Evolutionary conservation across 2,797 vertebrate species (phyloP), one percentile per base, ranked within the genome.

Genomic region (Neosilurus mollespiculum): DNA sequence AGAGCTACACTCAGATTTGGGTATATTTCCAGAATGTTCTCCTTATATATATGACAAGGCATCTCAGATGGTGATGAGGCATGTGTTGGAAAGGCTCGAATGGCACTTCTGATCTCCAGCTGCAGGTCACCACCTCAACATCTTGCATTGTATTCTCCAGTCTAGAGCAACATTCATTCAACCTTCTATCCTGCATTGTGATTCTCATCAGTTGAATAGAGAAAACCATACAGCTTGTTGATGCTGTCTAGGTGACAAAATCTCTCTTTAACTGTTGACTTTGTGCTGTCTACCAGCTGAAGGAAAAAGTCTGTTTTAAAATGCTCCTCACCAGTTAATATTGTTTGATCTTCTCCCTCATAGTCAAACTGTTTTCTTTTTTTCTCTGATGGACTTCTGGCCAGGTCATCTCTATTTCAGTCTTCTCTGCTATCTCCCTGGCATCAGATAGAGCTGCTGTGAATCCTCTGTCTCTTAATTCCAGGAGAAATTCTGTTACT

Each of bases 61-160:
- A 84, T 89, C 51, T 86, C 56, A 26, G 37, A 78, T 70, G 67
- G 58, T 61, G 80, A n/a, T 59, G 85, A 61, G 43, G n/a, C n/a
- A 83, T n/a, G 10, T 78, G 53, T 22, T 51, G 69, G 69, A 12
- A 51, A 43, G 2, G 34, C 16, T n/a, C 10, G n/a, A 22, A 75
- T 12, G 2, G 81, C 66, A 34, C 64, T 34, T 10, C 30, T 71
- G 14, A 83, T 43, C 49, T 85, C 72, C 37, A 82, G 64, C 24
- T 58, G 51, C 20, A 84, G 10, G 51, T 84, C 81, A 54, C 56
- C 81, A 72, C 69, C 82, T 87, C 76, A 65, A 86, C 62, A 58
- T 86, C 81, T 54, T 83, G 26, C 59, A n/a, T n/a, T n/a, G n/a
- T n/a, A n/a, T n/a, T n/a, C n/a, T 81, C 72, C 18, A 83, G 34